These are phyloP conservation scores for Amphiduros pacificus DNA, from an alignment of 2,888 invertebrate species.

Conservation along the genomic window DNA sequence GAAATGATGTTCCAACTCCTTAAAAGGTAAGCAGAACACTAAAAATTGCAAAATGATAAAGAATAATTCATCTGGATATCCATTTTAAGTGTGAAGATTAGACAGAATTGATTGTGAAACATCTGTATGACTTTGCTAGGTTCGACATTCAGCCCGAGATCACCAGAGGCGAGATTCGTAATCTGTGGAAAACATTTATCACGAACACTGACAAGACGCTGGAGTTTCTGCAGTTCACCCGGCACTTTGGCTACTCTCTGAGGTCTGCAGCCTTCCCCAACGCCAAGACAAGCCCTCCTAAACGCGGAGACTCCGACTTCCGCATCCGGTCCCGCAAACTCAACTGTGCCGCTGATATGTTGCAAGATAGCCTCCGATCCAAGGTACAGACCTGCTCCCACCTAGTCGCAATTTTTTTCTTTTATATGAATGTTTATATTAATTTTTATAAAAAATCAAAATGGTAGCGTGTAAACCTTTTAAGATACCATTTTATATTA, in stretches of 20 bases:
- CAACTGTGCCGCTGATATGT: slow-evolving; percentile 56
- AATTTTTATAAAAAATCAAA: background rate
- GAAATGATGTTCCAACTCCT: slow-evolving; percentile 56
- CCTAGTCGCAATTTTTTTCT: background rate
- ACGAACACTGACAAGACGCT: slow-evolving; percentile 55
- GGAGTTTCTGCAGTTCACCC: slow-evolving; percentile 55
- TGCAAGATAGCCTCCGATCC: slow-evolving; percentile 54
- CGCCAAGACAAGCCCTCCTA: slow-evolving; percentile 55
- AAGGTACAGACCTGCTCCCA: slow-evolving; percentile 42
- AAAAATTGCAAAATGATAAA: too few relatives aligned
- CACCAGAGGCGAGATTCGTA: slow-evolving; percentile 54
- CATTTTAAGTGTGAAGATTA: too few relatives aligned
- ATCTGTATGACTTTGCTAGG: too few relatives aligned
- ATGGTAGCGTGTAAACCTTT: too few relatives aligned
- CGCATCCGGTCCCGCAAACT: slow-evolving; percentile 56
- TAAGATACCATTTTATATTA: too few relatives aligned
- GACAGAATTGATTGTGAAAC: too few relatives aligned
- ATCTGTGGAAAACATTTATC: slow-evolving; percentile 58
- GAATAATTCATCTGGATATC: too few relatives aligned
- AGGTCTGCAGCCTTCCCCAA: slow-evolving; percentile 57
- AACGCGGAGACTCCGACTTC: slow-evolving; percentile 56
- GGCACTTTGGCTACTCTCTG: slow-evolving; percentile 57
- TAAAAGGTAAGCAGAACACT: slow-evolving; percentile 39
- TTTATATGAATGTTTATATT: background rate
- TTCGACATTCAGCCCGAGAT: slow-evolving; percentile 50